A percentile compares a stretch with the other conserved stretches of the same genome.
Conservation (phyloP, 2,113 vertebrate species). For the Oxygymnocypris stewartii region DNA sequence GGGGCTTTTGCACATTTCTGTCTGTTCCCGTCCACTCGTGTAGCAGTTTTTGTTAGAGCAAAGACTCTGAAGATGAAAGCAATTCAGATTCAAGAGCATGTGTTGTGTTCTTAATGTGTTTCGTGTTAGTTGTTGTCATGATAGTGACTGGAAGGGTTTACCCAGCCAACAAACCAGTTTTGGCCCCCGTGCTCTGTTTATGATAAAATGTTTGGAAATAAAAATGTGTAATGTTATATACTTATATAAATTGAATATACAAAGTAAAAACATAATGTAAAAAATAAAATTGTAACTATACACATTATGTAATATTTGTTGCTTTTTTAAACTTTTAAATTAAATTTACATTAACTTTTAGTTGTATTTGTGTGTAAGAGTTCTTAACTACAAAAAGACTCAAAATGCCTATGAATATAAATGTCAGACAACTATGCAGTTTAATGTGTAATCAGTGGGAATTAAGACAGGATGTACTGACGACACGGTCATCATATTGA, state of each 20-base stretch:
- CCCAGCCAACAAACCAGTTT: not conserved
- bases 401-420: not conserved
- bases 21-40: conserved; percentile 37
- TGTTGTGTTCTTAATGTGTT: not conserved
- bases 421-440: not conserved
- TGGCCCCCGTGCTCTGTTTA: too few species aligned
- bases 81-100: not conserved
- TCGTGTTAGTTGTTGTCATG: not conserved
- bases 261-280: too few species aligned
- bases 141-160: not conserved
- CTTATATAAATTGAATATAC: too few species aligned
- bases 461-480: conserved; percentile 13
- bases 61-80: not conserved
- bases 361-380: not conserved
- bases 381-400: not conserved
- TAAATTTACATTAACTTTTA: not conserved
- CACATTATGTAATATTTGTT: too few species aligned
- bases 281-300: too few species aligned
- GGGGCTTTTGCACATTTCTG: conserved; percentile 34
- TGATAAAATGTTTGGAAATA: too few species aligned
- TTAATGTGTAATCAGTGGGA: conserved; percentile 10
- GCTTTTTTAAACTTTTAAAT: not conserved
- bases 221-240: too few species aligned
- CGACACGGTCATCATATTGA: not conserved
- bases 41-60: not conserved